Base-by-base conservation (phyloP, 2,113 vertebrate genomes). In the Pluvianellus socialis region DNA sequence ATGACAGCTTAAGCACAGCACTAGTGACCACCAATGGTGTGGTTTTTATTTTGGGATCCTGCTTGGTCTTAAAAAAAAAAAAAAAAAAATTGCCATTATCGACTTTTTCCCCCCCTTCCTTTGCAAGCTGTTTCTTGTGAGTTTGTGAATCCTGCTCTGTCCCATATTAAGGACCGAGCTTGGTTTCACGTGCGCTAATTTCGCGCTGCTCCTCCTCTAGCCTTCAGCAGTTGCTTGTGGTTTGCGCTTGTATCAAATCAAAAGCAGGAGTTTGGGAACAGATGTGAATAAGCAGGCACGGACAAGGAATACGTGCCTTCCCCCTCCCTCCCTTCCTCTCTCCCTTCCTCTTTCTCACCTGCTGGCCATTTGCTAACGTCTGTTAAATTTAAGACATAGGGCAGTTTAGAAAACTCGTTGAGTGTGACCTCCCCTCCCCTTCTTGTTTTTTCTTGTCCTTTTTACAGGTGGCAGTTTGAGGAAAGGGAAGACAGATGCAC, bases 1-100 rank as follows among this genome's bases (percentile, higher is more conserved):
- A 96, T 58, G 87, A 97, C 94, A 95, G 74, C 86, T 95, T 97
- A 97, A 98, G 94, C 70, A 76, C 77, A 66, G 81, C 79, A 33
- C 77, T 61, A 38, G 72, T 91, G 74, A 90, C 94, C 94, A 97
- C 97, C 94, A 96, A 61, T 42, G 73, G 50, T 73, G 90, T 49
- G 76, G 9, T 6, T 79, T 96, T 97, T 93, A 96, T 97, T 96
- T 96, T 68, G 70, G 90, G 94, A 91, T 83, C 61, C 84, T 95
- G 62, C 55, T 73, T 74, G 88, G 93, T 89, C 90, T 96, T 95
- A 45, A 66, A 44, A 65, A 73, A 18, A 14, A 68, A 79, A 38
- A 45, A 66, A 44, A 65, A 73, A 18, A 14, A 68, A 79, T 83
- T 96, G 91, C 90, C 27, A 32, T 93, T 96, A 80, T 35, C 91